These are phyloP conservation scores for Mungos mungo DNA, from an alignment of 2,113 vertebrate species.

Conservation along the genomic window DNA sequence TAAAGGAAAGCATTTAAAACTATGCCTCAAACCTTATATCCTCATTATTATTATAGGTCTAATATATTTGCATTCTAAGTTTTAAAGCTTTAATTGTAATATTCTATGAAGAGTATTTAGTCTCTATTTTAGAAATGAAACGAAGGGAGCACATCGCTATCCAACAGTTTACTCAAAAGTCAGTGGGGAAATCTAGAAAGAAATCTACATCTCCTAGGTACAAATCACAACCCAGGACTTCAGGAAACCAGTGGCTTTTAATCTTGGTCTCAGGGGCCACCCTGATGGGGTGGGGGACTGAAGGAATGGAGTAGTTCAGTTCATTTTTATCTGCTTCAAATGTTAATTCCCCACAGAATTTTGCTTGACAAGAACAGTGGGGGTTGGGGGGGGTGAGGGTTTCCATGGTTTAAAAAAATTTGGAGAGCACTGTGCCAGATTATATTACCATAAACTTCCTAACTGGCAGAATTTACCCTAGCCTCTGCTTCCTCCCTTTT, in stretches of 20 bases:
- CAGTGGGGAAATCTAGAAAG: background rate
- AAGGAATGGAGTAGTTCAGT: background rate
- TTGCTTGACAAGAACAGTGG: background rate
- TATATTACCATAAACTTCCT: background rate
- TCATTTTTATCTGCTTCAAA: background rate
- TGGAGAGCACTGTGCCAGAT: background rate
- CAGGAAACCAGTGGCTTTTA: conserved; percentile 1
- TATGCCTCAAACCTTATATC: background rate
- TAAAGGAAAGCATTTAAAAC: background rate
- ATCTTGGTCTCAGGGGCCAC: background rate
- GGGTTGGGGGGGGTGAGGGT: background rate
- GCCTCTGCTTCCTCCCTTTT: background rate
- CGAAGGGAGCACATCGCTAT: background rate
- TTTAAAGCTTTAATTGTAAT: conserved; percentile 6
- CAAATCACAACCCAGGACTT: background rate
- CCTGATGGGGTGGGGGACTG: background rate
- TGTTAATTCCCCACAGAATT: background rate
- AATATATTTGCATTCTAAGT: background rate
- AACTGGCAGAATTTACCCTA: background rate
- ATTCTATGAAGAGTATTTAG: background rate
- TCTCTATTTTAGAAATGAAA: conserved; percentile 46
- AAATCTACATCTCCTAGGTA: background rate
- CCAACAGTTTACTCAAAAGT: conserved; percentile 27
- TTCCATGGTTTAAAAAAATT: background rate
- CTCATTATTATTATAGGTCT: background rate